phyloP scores from a whole-genome alignment of 1,140 invertebrate species.

The Melitaea cinxia region DNA sequence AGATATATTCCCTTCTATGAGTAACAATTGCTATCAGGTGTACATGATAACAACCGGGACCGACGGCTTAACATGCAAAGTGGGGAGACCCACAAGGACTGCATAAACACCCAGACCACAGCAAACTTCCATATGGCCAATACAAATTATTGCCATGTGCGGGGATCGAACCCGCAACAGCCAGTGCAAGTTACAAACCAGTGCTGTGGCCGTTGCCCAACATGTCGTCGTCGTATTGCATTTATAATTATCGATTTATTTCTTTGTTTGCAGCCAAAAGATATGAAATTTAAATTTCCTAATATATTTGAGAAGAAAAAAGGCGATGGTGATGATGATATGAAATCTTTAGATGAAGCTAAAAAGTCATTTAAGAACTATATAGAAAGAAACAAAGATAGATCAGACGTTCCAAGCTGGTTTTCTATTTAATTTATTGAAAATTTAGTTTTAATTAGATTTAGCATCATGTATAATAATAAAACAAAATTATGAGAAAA shows the following conservation, averaged over 20 bases:
- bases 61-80: no score
- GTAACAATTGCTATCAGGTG: no score
- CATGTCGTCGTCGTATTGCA: no score
- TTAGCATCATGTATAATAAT: not conserved
- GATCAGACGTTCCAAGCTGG: constrained; percentile 83
- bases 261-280: constrained; percentile 80
- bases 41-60: no score
- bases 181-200: no score
- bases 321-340: constrained; percentile 65
- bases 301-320: constrained; percentile 76
- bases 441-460: constrained; percentile 7
- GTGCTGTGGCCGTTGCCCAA: no score
- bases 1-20: no score
- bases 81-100: no score
- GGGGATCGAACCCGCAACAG: no score
- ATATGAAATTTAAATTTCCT: constrained; percentile 82
- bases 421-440: constrained; percentile 74
- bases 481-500: not conserved
- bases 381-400: constrained; percentile 78
- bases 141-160: no score
- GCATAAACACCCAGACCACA: no score
- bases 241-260: not conserved
- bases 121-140: no score
- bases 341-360: constrained; percentile 73
- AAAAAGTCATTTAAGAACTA: constrained; percentile 77